These are phyloP conservation scores for Manis pentadactyla DNA, from an alignment of 2,797 vertebrate species.

Conservation along the genomic window DNA sequence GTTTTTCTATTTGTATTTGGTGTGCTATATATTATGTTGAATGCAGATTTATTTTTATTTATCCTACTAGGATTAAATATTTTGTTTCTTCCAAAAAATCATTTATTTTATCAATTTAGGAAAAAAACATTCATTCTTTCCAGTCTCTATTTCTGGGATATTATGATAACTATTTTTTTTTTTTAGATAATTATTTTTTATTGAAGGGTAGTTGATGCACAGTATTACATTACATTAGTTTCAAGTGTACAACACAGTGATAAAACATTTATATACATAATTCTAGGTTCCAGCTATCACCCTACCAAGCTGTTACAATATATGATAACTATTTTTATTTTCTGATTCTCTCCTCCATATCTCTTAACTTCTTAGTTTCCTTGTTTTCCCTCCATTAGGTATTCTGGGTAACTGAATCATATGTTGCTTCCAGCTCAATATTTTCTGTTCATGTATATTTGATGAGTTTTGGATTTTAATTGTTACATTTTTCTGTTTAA, in stretches of 20 bases:
- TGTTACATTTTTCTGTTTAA: background rate
- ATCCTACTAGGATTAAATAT: background rate
- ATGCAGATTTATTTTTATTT: background rate
- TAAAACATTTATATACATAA: too few species aligned
- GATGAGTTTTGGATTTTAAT: background rate
- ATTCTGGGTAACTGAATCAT: background rate
- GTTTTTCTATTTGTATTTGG: background rate
- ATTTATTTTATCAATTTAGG: background rate
- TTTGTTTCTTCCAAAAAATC: background rate
- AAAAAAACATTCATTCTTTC: background rate
- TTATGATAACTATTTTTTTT: background rate
- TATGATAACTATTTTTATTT: background rate
- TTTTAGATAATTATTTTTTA: too few species aligned
- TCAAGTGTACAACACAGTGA: too few species aligned
- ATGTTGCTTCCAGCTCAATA: background rate
- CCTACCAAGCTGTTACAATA: too few species aligned
- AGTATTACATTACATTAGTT: too few species aligned
- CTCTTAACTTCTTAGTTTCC: background rate
- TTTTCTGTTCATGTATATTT: background rate
- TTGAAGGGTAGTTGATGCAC: too few species aligned
- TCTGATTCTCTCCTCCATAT: background rate
- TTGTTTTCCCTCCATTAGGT: background rate
- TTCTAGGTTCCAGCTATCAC: too few species aligned
- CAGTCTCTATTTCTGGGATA: background rate
- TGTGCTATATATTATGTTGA: background rate